Evolutionary conservation across 2,797 vertebrate genomes (phyloP), one percentile per base, ranked within the genome.

Genomic region (Myotis daubentonii): DNA sequence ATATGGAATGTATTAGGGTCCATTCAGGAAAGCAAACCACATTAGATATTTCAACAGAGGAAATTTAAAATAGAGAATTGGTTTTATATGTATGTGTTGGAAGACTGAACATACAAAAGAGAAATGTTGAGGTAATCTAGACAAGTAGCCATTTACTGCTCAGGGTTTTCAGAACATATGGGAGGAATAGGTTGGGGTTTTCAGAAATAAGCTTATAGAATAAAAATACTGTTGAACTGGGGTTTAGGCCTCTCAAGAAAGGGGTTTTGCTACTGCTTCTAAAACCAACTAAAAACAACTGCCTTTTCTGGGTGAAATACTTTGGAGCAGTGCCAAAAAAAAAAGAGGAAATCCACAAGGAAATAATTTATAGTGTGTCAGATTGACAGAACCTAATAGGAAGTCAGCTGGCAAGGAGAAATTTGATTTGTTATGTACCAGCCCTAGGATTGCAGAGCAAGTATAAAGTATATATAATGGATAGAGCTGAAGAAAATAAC

Each of bases 21-120:
- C 10, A 30, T 87, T 94, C 44, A 89, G 53, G 30, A 76, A 91
- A 93, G n/a, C 19, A 81, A 66, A 30, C 36, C 30, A 30, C 47
- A 22, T 11, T 68, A 81, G 23, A 15, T 83, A 60, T 85, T 92
- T 95, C 28, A 87, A 25, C 62, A 84, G 16, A 80, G 36, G 5
- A 68, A 80, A 76, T 94, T 70, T 92, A 33, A 89, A 86, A 41
- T 90, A n/a, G 30, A 71, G 49, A 74, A 36, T 71, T 84, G 4
- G 20, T 89, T 93, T 95, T 80, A 65, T 5, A 5, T 36, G 5
- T 78, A 8, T 36, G 16, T 55, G 16, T 92, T 87, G 23, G 81
- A 89, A 13, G 66, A 5, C 33, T 89, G 2, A 89, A 76, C 41
- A 81, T 92, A n/a, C 19, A 76, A 81, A 94, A 92, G 60, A 9